Base-by-base conservation (phyloP, 2,797 vertebrate genomes). In the Chelidonichthys spinosus region DNA sequence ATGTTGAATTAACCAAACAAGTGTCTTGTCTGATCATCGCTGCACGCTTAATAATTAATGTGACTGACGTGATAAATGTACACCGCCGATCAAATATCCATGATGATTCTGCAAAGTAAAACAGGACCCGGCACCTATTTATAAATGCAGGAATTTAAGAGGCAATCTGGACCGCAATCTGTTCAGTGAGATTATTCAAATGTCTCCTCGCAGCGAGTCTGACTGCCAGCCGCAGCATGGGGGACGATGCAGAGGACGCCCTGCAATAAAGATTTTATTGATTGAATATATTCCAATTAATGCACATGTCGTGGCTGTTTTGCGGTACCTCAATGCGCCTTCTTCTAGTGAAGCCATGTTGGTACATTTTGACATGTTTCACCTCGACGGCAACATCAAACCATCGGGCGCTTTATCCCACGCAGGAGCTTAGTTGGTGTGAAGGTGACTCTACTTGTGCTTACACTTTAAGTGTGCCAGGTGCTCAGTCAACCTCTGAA, bases 91-190 rank as follows among this genome's bases (percentile, higher is more conserved):
- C 35, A 81, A 80, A 76, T 69, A 81, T 82, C 81, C 81, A 63
- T 79, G 78, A 89, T 33, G n/a, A 85, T 88, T 85, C 83, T 52
- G 85, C 46, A 74, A 90, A 90, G 77, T 59, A 75, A 90, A 87
- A 74, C 65, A 72, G 67, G 63, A 83, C 85, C 56, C 75, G 58
- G 68, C 54, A 46, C 59, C 85, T 91, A 92, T 94, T 94, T 90
- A 91, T 92, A 93, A 91, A 91, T 89, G 76, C 74, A 79, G 77
- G 74, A 86, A 90, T 93, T 90, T 89, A 87, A 85, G 67, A 88
- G 56, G 83, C 93, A 95, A 92, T 93, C 92, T 94, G 93, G 88
- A 74, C 80, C 46, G 88, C 90, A 94, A 90, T 92, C 92, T 94
- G 91, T 90, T 94, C 78, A 67, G 74, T 70, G 82, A 91, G 86